phyloP scores from a whole-genome alignment of 2,113 vertebrate genomes.

The Macquaria ambigua region DNA sequence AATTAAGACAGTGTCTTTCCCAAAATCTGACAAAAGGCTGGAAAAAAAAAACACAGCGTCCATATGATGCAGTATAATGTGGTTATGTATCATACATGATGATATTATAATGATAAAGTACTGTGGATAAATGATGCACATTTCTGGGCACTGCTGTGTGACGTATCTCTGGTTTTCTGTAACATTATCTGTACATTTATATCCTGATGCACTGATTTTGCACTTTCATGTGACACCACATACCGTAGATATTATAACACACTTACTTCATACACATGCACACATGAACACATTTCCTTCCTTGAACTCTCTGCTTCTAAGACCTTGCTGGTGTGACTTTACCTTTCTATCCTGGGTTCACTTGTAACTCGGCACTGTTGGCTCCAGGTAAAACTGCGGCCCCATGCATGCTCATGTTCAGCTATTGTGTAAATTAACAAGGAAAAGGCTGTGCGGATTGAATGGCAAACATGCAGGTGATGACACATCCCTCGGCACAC shows the following conservation, averaged over 20 bases:
- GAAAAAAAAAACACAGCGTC: slow-evolving; percentile 36
- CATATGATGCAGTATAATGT: slow-evolving; percentile 45
- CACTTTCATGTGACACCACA: slow-evolving; percentile 17
- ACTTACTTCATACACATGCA: slow-evolving; percentile 21
- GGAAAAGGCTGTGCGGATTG: slow-evolving; percentile 79
- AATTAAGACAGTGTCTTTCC: slow-evolving; percentile 73
- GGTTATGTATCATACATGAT: slow-evolving; percentile 52
- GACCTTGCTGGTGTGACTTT: slow-evolving; percentile 63
- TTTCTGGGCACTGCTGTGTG: slow-evolving; percentile 57
- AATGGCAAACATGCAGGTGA: slow-evolving; percentile 86
- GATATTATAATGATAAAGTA: slow-evolving; percentile 41
- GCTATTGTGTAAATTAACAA: slow-evolving; percentile 85
- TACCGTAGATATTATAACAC: slow-evolving; percentile 33
- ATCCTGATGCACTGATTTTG: slow-evolving; percentile 37
- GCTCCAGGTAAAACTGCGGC: slow-evolving; percentile 82
- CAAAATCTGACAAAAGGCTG: slow-evolving; percentile 67
- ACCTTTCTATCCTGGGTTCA: slow-evolving; percentile 74
- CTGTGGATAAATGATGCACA: slow-evolving; percentile 27
- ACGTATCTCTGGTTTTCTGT: slow-evolving; percentile 28
- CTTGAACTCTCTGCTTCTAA: slow-evolving; percentile 50
- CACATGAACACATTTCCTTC: slow-evolving; percentile 45
- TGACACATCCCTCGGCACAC: slow-evolving; percentile 78
- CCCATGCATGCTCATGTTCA: slow-evolving; percentile 81
- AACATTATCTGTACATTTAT: slow-evolving; percentile 34
- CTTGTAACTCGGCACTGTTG: slow-evolving; percentile 82